Evolutionary conservation across 2,888 invertebrate species (phyloP).

Genomic region (Aspidapion aeneum): DNA sequence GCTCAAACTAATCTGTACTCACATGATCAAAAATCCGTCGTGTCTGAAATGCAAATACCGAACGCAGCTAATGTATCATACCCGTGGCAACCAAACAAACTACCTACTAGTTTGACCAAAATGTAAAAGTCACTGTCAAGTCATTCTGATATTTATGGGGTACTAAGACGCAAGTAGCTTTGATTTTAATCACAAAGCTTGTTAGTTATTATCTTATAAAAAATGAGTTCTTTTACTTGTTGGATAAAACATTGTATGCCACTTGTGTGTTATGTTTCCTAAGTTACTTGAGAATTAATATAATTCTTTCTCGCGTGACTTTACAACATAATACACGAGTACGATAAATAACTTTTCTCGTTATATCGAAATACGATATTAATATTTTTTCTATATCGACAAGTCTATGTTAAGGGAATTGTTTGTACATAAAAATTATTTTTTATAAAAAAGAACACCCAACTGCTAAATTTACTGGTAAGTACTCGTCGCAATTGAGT

Average conservation of each 20-base stretch:
- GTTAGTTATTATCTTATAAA: slow-evolving; percentile 12
- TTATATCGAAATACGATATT: no score
- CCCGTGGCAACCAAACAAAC: slow-evolving; percentile 1
- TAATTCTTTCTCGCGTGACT: slow-evolving; percentile 13
- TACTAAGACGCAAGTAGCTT: slow-evolving; percentile 8
- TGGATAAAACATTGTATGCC: slow-evolving; percentile 9
- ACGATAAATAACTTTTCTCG: slow-evolving; percentile 12
- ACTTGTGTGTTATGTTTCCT: slow-evolving; percentile 10
- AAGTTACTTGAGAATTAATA: slow-evolving; percentile 9
- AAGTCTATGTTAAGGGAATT: no score
- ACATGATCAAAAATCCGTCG: no score
- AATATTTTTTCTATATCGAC: no score
- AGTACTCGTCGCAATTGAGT: no score
- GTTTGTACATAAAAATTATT: no score
- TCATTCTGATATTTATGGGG: slow-evolving; percentile 12
- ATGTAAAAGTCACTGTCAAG: slow-evolving; percentile 12
- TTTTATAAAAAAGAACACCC: no score
- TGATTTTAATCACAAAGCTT: slow-evolving; percentile 1
- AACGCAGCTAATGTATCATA: slow-evolving; percentile 9
- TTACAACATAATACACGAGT: slow-evolving; percentile 18
- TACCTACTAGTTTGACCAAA: slow-evolving; percentile 7
- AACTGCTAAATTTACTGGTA: no score
- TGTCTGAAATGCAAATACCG: not conserved
- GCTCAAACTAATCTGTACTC: no score
- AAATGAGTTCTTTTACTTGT: slow-evolving; percentile 16